Evolutionary conservation across 2,797 vertebrate species (phyloP), one percentile per base, ranked within the genome.

Genomic region (Meda fulgida): DNA sequence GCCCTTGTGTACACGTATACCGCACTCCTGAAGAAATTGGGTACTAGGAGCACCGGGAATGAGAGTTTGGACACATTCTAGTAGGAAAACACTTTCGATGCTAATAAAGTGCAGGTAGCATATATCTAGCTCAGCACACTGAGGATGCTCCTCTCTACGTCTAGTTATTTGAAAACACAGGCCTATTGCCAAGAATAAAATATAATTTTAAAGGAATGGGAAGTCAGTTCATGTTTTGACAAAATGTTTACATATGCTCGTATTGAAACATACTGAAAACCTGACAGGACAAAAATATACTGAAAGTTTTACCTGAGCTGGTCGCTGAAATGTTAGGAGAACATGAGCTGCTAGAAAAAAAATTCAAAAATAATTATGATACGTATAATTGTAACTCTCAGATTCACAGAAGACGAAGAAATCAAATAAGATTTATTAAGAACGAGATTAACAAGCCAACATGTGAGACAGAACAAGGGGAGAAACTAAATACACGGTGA

Each of bases 21-120:
- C 43, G 0, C 46, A 72, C 78, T 84, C 46, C 36, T 58, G 66
- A 65, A 84, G 86, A 84, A 87, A 87, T 81, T 87, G 84, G 63
- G 65, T 81, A 73, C 65, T 78, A 79, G 65, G 23, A n/a, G 34
- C 70, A 70, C 63, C 26, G 31, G 79, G 40, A 84, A 78, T 60
- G 76, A 87, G 78, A 70, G 70, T 78, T 78, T 84, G 77, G 81
- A 81, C 46, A 46, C 72, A 76, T 79, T 80, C 31, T 66, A 19
- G 78, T 81, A 87, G 76, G 26, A 80, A 85, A 80, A 83, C 84
- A 65, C 77, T 84, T 81, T 89, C 84, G 69, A 87, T 85, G 67
- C 66, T 81, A 81, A 89, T 83, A 80, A 86, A 84, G 55, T 75
- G 78, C 67, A 69, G 69, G 66, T 60, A 84, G 83, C 19, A 69